Conservation (phyloP, 2,888 invertebrate species). For the Apamea epomidion region DNA sequence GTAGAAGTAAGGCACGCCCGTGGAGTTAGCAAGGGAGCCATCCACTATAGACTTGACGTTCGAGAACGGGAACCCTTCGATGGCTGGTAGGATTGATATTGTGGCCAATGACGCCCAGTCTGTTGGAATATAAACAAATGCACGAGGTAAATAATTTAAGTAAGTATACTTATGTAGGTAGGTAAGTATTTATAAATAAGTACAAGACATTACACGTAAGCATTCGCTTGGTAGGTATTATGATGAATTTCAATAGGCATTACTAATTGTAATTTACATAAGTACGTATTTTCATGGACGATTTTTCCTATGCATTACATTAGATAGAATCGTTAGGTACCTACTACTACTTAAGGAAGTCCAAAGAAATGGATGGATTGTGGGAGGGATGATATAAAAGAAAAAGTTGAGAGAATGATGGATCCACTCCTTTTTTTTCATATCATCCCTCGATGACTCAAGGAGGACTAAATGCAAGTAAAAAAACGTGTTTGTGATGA, state of each 20-base stretch:
- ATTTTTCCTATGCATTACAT: not conserved
- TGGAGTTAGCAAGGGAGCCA: conserved; percentile 92
- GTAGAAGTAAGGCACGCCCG: conserved; percentile 94
- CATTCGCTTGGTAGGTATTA: conserved; percentile 10
- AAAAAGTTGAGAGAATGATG: not conserved
- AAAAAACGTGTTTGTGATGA: not conserved
- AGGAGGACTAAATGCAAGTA: not conserved
- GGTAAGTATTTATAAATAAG: no score
- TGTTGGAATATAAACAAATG: conserved; percentile 74
- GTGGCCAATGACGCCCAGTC: conserved; percentile 94
- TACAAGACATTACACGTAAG: conserved; percentile 24
- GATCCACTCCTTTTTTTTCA: not conserved
- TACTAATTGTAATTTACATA: conserved; percentile 13
- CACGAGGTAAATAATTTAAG: not conserved
- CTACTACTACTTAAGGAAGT: not conserved
- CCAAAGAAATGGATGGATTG: not conserved
- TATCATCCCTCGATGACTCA: not conserved
- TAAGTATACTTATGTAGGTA: not conserved
- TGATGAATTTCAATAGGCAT: conserved; percentile 7
- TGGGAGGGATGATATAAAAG: not conserved
- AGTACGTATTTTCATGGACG: not conserved
- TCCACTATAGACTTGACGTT: conserved; percentile 93
- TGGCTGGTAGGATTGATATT: conserved; percentile 91
- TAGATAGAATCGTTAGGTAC: not conserved
- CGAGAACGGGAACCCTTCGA: conserved; percentile 92